A percentile compares a stretch with the other conserved stretches of the same genome.
Conservation (phyloP, 2,113 vertebrate genomes). For the Actinemys pallida region DNA sequence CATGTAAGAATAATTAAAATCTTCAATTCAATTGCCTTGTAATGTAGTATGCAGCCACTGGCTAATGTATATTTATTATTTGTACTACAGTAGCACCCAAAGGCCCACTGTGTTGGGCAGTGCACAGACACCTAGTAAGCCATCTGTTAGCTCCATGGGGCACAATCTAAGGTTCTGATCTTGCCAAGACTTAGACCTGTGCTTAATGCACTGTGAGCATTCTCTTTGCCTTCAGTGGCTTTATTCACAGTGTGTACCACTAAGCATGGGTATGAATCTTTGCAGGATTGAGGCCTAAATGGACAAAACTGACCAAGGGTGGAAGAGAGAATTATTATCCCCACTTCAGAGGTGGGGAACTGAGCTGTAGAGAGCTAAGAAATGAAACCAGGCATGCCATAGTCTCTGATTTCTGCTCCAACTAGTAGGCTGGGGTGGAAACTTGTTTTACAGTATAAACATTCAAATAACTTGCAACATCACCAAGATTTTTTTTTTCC, state of each 20-base stretch:
- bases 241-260: background rate
- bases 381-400: background rate
- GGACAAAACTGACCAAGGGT: background rate
- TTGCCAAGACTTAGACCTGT: background rate
- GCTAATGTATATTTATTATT: background rate
- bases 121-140: background rate
- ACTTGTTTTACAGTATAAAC: background rate
- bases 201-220: background rate
- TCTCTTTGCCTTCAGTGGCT: background rate
- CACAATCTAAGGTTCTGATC: background rate
- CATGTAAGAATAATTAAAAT: background rate
- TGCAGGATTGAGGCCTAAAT: background rate
- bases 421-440: background rate
- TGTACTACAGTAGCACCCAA: background rate
- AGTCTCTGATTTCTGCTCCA: background rate
- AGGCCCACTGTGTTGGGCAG: background rate
- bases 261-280: background rate
- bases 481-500: background rate
- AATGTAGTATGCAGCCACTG: background rate
- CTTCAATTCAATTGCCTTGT: background rate
- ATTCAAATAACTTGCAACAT: background rate
- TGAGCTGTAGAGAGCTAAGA: background rate
- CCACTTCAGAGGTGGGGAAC: background rate
- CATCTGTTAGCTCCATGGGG: background rate
- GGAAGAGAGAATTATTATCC: background rate